Percentiles rank a stretch among this genome's conserved stretches.
These are phyloP conservation scores for Poeciliopsis presidionis DNA, from an alignment of 2,797 vertebrate genomes.

Conservation along the genomic window DNA sequence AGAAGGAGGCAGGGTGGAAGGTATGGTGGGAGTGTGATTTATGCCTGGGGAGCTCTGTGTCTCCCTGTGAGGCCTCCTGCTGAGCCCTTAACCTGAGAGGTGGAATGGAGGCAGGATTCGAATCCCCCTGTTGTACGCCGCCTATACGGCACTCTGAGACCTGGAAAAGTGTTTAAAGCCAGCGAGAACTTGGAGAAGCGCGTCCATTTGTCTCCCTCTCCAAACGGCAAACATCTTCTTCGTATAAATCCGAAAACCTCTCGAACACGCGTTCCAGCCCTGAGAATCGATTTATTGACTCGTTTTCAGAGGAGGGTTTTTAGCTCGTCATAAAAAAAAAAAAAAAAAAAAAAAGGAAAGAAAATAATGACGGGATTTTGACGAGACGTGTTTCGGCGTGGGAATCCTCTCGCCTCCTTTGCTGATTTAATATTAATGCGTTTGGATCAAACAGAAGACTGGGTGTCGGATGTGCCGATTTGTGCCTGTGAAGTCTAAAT, in stretches of 20 bases:
- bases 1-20: slow-evolving; percentile 31
- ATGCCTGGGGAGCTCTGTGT: slow-evolving; percentile 64
- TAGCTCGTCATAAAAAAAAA: slow-evolving; percentile 6
- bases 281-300: neutral
- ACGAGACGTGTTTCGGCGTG: neutral
- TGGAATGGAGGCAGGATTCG: slow-evolving; percentile 26
- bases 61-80: slow-evolving; percentile 54
- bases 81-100: slow-evolving; percentile 55
- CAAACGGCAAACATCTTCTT: neutral
- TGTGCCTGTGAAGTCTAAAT: slow-evolving; percentile 25
- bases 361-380: slow-evolving; percentile 5
- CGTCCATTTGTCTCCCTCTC: neutral
- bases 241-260: neutral
- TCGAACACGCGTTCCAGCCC: neutral
- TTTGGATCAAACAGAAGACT: slow-evolving; percentile 22
- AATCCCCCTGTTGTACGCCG: slow-evolving; percentile 29
- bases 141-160: slow-evolving; percentile 27
- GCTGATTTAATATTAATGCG: slow-evolving; percentile 19
- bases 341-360: too few relatives aligned
- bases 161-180: slow-evolving; percentile 19
- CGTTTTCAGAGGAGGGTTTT: slow-evolving; percentile 1
- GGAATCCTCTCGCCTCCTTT: neutral
- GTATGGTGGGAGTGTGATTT: slow-evolving; percentile 65
- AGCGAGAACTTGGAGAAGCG: slow-evolving; percentile 13
- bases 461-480: slow-evolving; percentile 6